Percentiles rank a stretch among this genome's conserved stretches.
phyloP scores from a whole-genome alignment of 1,140 invertebrate genomes.

The Chelonus insularis region DNA sequence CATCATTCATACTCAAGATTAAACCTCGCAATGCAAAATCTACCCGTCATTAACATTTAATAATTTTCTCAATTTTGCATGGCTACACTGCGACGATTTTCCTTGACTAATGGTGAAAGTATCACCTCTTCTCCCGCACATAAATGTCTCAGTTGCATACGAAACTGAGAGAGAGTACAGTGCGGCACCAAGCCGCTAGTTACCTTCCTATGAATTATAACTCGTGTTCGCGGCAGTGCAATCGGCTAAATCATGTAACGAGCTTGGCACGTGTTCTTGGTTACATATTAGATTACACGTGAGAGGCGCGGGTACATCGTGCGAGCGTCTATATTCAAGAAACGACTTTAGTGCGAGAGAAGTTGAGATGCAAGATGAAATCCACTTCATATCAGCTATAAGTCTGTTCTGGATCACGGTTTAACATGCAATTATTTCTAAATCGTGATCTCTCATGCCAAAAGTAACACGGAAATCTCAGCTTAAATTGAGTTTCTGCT shows the following conservation, averaged over 20 bases:
- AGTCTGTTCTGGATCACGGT: background rate
- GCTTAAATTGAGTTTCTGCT: background rate
- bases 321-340: conserved; percentile 10
- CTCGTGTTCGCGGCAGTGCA: conserved; percentile 32
- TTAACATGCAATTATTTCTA: conserved; percentile 8
- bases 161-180: background rate
- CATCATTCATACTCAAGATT: too few species aligned
- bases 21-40: too few species aligned
- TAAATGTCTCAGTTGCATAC: background rate
- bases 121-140: too few species aligned
- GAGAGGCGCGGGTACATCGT: conserved; percentile 24
- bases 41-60: too few species aligned
- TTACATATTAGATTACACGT: conserved; percentile 40
- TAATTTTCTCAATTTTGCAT: too few species aligned
- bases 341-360: conserved; percentile 1
- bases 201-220: conserved; percentile 33
- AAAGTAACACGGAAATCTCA: background rate
- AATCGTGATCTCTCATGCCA: conserved; percentile 4
- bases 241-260: conserved; percentile 45
- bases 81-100: too few species aligned
- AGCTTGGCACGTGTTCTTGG: conserved; percentile 47
- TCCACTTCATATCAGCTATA: background rate
- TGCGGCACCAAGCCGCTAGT: conserved; percentile 25
- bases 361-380: background rate
- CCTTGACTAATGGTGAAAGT: too few species aligned